Percentiles rank a stretch among this genome's conserved stretches.
phyloP scores from a whole-genome alignment of 2,888 invertebrate species.

The Amphiduros pacificus region DNA sequence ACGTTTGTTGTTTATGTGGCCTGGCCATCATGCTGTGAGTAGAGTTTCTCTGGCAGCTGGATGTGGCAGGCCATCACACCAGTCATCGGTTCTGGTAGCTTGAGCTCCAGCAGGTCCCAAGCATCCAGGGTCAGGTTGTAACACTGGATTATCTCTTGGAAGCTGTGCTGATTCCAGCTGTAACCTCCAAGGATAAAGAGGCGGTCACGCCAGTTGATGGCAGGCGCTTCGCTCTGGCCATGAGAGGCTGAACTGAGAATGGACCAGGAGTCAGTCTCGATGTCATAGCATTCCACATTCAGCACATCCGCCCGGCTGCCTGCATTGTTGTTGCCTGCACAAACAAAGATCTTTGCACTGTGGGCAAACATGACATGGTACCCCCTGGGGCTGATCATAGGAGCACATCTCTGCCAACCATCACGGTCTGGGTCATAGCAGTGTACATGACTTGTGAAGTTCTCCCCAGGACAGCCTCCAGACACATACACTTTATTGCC shows the following conservation, averaged over 20 bases:
- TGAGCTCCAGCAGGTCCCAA: constrained; percentile 27
- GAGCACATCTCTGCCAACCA: constrained; percentile 29
- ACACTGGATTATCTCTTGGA: constrained; percentile 32
- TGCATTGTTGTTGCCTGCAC: constrained; percentile 35
- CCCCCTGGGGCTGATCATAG: constrained; percentile 34
- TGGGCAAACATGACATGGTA: constrained; percentile 35
- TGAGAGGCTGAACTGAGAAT: constrained; percentile 28
- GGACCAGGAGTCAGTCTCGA: constrained; percentile 34
- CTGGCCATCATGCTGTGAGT: constrained; percentile 2
- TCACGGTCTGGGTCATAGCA: constrained; percentile 30
- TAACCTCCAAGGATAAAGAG: constrained; percentile 32
- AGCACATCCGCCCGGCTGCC: constrained; percentile 34
- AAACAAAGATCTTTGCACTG: constrained; percentile 27
- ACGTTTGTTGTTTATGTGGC: no score
- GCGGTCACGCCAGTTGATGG: constrained; percentile 21
- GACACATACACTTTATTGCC: constrained; percentile 31
- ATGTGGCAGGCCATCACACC: constrained; percentile 32
- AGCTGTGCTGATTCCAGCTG: constrained; percentile 34
- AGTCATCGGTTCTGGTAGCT: constrained; percentile 33
- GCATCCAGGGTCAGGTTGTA: constrained; percentile 31
- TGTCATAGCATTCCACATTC: constrained; percentile 32
- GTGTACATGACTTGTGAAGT: constrained; percentile 34
- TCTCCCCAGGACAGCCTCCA: constrained; percentile 35
- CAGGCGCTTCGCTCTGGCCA: constrained; percentile 33
- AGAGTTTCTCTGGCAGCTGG: constrained; percentile 27